These are phyloP conservation scores for Sebastes iracundus DNA, from an alignment of 2,797 vertebrate genomes.

Conservation along the genomic window DNA sequence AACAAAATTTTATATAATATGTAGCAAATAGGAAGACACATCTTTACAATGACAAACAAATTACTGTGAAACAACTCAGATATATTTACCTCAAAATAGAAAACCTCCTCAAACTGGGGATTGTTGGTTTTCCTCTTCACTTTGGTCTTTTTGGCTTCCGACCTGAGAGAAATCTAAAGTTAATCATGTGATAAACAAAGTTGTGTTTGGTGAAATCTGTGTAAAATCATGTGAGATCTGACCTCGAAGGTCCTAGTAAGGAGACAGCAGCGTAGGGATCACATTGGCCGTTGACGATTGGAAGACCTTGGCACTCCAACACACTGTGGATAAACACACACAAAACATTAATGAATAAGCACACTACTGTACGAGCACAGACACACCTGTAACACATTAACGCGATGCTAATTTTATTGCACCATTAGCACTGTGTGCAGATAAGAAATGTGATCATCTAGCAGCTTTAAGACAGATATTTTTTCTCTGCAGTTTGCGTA, in stretches of 20 bases:
- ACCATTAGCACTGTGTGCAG: neutral
- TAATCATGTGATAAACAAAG: neutral
- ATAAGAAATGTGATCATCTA: neutral
- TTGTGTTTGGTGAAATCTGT: neutral
- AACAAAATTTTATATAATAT: neutral
- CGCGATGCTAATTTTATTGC: neutral
- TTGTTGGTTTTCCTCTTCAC: constrained; percentile 98
- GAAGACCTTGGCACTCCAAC: constrained; percentile 95
- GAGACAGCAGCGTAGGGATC: constrained; percentile 97
- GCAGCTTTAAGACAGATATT: neutral
- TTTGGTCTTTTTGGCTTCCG: constrained; percentile 98
- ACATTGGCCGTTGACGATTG: constrained; percentile 98
- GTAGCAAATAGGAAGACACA: neutral
- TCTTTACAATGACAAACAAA: neutral
- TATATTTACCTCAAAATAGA: constrained; percentile 95
- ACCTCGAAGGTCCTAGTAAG: constrained; percentile 94
- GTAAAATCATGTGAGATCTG: constrained; percentile 7
- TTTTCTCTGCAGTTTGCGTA: neutral
- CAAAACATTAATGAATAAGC: constrained; percentile 17
- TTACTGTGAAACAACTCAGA: neutral
- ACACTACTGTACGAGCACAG: neutral
- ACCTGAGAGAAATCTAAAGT: constrained; percentile 76
- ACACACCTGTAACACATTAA: constrained; percentile 18
- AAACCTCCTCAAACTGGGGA: constrained; percentile 97
- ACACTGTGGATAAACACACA: constrained; percentile 82